Evolutionary conservation across 2,797 vertebrate species (phyloP), one percentile per base, ranked within the genome.

Genomic region (Masticophis lateralis): DNA sequence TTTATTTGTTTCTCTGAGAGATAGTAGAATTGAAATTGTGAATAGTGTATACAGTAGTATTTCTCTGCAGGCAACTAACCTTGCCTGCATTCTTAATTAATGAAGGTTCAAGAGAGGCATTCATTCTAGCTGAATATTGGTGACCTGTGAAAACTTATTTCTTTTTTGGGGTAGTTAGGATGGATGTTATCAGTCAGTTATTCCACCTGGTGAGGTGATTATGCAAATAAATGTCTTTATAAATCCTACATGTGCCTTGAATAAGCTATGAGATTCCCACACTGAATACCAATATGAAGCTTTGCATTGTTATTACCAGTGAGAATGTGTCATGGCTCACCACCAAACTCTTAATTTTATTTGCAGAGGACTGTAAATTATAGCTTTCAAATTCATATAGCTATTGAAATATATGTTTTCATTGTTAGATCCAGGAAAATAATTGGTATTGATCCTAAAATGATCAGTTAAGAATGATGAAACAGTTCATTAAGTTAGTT

Each of bases 141-240:
- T 94, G 25, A 86, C 25, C 55, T 92, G 28, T 0, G 12, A 89
- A 83, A 86, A 66, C 51, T 27, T 74, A 59, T 37, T 0, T 89
- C 74, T 86, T 86, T 89, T 93, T 92, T 53, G 11, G 74, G 74
- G 37, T 92, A 47, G 66, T 74, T 92, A 59, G 74, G 91, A 92
- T 47, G 79, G n/a, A 92, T 87, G 51, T 88, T 37, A 14, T 90
- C 87, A 88, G 51, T 89, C 51, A 91, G 55, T 89, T 93, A 89
- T 95, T 93, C 91, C 74, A 93, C 37, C 55, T 86, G 88, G 32
- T 91, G 43, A 90, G 60, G 51, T 93, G 90, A 87, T 91, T 93
- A 92, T 20, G 55, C 86, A 95, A 90, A 89, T 92, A 90, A 93
- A 94, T 90, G 10, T 92, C 89, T 88, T 91, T 3, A 79, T 91